phyloP scores from a whole-genome alignment of 2,797 vertebrate genomes.

The Nannoperca australis region DNA sequence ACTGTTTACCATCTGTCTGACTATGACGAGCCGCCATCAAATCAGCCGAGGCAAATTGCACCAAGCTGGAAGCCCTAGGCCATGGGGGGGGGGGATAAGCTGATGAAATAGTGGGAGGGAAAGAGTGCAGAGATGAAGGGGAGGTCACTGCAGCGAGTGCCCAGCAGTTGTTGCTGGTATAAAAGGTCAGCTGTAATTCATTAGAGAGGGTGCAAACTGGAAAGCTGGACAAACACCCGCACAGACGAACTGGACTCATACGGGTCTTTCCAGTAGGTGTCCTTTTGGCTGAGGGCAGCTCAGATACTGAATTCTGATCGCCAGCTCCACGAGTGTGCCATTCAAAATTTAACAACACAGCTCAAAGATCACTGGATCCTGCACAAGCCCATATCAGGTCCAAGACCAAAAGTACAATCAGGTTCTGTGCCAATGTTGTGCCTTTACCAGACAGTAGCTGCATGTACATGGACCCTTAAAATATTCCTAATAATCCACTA shows the following conservation, averaged over 20 bases:
- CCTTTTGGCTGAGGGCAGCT: not conserved
- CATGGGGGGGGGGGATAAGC: not conserved
- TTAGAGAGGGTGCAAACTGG: slow-evolving; percentile 47
- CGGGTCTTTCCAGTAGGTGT: slow-evolving; percentile 21
- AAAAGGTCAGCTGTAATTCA: slow-evolving; percentile 67
- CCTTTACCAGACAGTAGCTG: not conserved
- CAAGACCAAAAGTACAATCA: not conserved
- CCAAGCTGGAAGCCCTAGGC: not conserved
- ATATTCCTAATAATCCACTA: too few species aligned
- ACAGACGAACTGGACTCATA: slow-evolving; percentile 22
- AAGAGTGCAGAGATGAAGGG: slow-evolving; percentile 50
- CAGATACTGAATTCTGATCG: slow-evolving; percentile 25
- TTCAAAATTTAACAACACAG: not conserved
- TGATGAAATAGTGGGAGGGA: slow-evolving; percentile 38
- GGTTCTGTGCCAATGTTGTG: not conserved
- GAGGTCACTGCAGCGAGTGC: slow-evolving; percentile 50
- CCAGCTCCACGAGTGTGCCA: not conserved
- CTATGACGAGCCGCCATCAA: slow-evolving; percentile 21
- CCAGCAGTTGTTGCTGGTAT: slow-evolving; percentile 68
- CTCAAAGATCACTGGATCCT: not conserved
- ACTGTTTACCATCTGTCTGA: slow-evolving; percentile 33
- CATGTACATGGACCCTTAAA: too few species aligned
- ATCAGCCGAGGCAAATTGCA: slow-evolving; percentile 19
- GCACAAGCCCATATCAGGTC: not conserved
- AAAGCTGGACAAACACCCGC: slow-evolving; percentile 33